Evolutionary conservation across 2,113 vertebrate genomes (phyloP), one percentile per base, ranked within the genome.

Genomic region (Stegostoma tigrinum): DNA sequence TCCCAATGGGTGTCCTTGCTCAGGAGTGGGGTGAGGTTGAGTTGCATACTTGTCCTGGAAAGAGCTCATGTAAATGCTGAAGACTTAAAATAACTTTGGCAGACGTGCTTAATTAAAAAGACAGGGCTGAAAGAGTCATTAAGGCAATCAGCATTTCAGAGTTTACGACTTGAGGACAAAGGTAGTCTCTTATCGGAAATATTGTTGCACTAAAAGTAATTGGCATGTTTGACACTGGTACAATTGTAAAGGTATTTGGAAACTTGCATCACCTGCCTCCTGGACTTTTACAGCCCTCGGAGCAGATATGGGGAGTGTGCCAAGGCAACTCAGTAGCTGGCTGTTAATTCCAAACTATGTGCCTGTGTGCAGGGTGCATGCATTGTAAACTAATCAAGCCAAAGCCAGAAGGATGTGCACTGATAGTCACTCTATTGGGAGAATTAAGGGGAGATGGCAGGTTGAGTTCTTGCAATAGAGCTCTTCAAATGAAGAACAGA

Each of bases 111-210:
- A 55, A 55, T 89, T 89, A 89, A 89, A 89, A 89, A 1, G 45
- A 24, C 7, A 55, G 48, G 23, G 27, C 45, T 89, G 86, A 24
- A 55, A 30, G 45, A 89, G 86, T 34, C 52, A 48, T 89, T 61
- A 52, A 8, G 45, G 27, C 48, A 89, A 48, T 89, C 86, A 61
- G 86, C 30, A 8, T 27, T 55, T 61, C 52, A 48, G 23, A 24
- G 8, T 89, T 89, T 89, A 89, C 30, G 86, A 61, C 48, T 89
- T 5, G 86, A 83, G 86, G 86, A 89, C 86, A 89, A 89, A 89
- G 86, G 86, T 89, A 89, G 52, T 15, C 86, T 61, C 86, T 61
- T 89, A 89, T 89, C 86, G 27, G 42, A 12, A 27, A 30, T 27
- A 89, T 83, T 42, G 42, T 30, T 89, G 86, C 86, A 61, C 86